These are phyloP conservation scores for Agonum fuliginosum DNA, from an alignment of 2,888 invertebrate species.

Conservation along the genomic window DNA sequence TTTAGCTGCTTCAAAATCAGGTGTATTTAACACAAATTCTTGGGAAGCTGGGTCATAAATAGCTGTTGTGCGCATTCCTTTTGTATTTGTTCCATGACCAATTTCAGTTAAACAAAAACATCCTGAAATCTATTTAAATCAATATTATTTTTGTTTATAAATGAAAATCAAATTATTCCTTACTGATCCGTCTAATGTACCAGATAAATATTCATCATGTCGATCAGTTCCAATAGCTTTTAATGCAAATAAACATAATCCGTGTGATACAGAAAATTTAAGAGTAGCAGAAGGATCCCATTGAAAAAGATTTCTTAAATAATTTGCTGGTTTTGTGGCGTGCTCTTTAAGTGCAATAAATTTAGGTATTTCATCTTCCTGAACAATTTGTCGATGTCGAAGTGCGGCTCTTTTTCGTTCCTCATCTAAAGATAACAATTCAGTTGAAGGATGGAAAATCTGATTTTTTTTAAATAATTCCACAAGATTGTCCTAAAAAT, in stretches of 20 bases:
- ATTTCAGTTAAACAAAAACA: slow-evolving; percentile 93
- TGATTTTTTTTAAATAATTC: slow-evolving; percentile 65
- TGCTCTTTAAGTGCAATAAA: slow-evolving; percentile 74
- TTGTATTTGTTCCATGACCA: slow-evolving; percentile 92
- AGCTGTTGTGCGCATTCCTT: slow-evolving; percentile 90
- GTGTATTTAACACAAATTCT: slow-evolving; percentile 83
- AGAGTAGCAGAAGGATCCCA: slow-evolving; percentile 80
- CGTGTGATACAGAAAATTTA: slow-evolving; percentile 79
- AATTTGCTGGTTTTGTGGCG: slow-evolving; percentile 72
- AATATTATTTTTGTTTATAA: background rate
- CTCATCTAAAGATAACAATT: slow-evolving; percentile 68
- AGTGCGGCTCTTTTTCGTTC: slow-evolving; percentile 75
- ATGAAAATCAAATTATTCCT: slow-evolving; percentile 7
- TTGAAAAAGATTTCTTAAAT: slow-evolving; percentile 75
- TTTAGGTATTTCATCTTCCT: slow-evolving; percentile 74
- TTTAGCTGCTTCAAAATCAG: slow-evolving; percentile 86
- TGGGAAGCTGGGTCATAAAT: slow-evolving; percentile 84
- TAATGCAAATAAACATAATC: slow-evolving; percentile 80
- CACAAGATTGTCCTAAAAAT: slow-evolving; percentile 66
- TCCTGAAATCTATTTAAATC: slow-evolving; percentile 65
- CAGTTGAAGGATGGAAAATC: slow-evolving; percentile 63
- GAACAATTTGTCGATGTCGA: slow-evolving; percentile 78
- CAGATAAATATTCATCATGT: slow-evolving; percentile 74
- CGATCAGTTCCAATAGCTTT: slow-evolving; percentile 80
- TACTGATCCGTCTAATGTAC: slow-evolving; percentile 66